These are phyloP conservation scores for Hedychridium roseum DNA, from an alignment of 2,888 invertebrate genomes.

Conservation along the genomic window DNA sequence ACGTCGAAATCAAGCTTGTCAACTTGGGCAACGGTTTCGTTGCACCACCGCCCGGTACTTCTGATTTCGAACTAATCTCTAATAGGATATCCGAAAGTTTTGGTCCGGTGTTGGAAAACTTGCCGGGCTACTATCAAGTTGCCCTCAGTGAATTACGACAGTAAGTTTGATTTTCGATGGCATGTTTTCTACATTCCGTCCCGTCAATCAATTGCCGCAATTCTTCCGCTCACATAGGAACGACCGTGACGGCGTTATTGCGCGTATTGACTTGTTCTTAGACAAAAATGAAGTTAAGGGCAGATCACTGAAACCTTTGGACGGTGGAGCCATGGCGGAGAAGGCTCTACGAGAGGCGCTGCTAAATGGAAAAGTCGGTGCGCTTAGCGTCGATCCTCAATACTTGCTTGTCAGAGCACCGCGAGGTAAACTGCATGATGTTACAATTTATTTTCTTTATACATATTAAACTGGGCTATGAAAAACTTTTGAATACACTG, in stretches of 20 bases:
- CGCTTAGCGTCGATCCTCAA: slow-evolving; percentile 81
- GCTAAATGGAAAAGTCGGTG: slow-evolving; percentile 77
- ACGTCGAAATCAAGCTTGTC: slow-evolving; percentile 76
- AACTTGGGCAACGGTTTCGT: slow-evolving; percentile 81
- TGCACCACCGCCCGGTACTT: slow-evolving; percentile 75
- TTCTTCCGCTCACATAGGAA: slow-evolving; percentile 28
- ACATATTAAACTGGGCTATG: slow-evolving; percentile 1
- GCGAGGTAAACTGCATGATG: slow-evolving; percentile 76
- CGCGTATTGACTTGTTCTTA: slow-evolving; percentile 78
- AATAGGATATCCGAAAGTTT: slow-evolving; percentile 73
- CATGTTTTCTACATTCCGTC: background rate
- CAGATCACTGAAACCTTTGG: slow-evolving; percentile 53
- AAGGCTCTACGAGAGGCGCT: slow-evolving; percentile 75
- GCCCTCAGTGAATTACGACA: slow-evolving; percentile 74
- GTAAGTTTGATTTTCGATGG: slow-evolving; percentile 56
- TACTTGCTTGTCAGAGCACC: slow-evolving; percentile 78
- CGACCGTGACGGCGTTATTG: slow-evolving; percentile 73
- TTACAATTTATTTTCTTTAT: background rate
- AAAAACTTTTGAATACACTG: too few relatives aligned
- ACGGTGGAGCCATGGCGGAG: slow-evolving; percentile 62
- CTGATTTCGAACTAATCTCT: slow-evolving; percentile 77
- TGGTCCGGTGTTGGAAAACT: slow-evolving; percentile 68
- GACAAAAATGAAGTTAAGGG: slow-evolving; percentile 68
- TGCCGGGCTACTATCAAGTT: slow-evolving; percentile 78
- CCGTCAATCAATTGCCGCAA: background rate